These are phyloP conservation scores for Athene noctua DNA, from an alignment of 2,113 vertebrate species.

Conservation along the genomic window DNA sequence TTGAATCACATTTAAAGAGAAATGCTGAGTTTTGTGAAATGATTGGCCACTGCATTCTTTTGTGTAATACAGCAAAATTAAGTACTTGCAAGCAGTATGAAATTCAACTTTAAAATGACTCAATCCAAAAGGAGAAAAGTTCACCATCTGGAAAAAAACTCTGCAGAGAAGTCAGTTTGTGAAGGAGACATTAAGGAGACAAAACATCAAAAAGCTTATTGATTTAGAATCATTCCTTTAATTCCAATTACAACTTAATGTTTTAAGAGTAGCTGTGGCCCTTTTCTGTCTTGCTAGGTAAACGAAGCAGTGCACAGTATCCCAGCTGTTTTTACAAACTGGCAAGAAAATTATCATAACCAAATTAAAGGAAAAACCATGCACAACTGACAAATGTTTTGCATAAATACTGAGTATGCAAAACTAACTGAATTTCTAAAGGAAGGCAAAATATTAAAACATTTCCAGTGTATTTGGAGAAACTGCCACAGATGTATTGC, in stretches of 20 bases:
- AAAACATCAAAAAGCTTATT: not conserved
- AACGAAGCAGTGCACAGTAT: not conserved
- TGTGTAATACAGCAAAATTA: not conserved
- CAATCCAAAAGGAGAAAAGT: not conserved
- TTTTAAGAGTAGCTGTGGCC: not conserved
- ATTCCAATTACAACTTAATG: not conserved
- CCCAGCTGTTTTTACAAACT: not conserved
- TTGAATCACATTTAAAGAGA: not conserved
- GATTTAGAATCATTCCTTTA: not conserved
- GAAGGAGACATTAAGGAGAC: not conserved
- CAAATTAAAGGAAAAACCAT: not conserved
- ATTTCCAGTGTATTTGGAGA: not conserved
- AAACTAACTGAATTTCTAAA: not conserved
- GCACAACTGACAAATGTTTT: not conserved
- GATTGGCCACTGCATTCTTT: not conserved
- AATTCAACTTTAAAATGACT: not conserved
- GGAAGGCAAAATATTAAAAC: not conserved
- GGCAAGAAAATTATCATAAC: not conserved
- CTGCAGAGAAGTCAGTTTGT: not conserved
- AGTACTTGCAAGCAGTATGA: not conserved
- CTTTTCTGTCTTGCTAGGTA: not conserved
- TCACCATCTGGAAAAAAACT: not conserved
- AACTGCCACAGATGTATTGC: not conserved
- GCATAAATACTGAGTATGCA: not conserved
- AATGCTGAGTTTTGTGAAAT: not conserved